Conservation (phyloP, 2,113 vertebrate species). For the Entelurus aequoreus region DNA sequence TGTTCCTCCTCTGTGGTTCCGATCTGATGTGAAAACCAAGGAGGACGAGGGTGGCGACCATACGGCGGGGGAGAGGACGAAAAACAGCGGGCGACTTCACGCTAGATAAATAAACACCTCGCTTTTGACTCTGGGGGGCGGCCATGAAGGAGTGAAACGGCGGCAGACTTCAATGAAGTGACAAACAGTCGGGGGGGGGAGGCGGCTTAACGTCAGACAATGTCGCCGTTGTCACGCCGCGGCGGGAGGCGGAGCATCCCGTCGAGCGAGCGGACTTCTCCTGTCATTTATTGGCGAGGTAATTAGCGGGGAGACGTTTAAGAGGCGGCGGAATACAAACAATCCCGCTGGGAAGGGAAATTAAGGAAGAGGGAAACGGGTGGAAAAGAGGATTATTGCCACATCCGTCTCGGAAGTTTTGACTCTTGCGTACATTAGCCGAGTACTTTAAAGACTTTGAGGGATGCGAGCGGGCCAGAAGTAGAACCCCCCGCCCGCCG, state of each 20-base stretch:
- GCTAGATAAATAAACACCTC: constrained; percentile 18
- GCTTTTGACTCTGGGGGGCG: not conserved
- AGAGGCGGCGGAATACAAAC: constrained; percentile 10
- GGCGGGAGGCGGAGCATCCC: constrained; percentile 31
- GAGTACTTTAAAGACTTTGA: too few relatives aligned
- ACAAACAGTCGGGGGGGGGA: constrained; percentile 20
- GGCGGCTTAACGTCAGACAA: constrained; percentile 54
- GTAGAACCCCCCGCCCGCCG: too few relatives aligned
- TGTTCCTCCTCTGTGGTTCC: too few relatives aligned
- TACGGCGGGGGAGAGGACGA: not conserved
- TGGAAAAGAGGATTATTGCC: constrained; percentile 3
- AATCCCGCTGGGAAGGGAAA: constrained; percentile 18
- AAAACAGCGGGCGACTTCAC: constrained; percentile 10
- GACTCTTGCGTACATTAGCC: too few relatives aligned
- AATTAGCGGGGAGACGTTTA: constrained; percentile 47
- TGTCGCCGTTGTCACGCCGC: constrained; percentile 25
- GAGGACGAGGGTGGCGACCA: too few relatives aligned
- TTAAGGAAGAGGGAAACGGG: not conserved
- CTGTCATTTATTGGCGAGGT: constrained; percentile 44
- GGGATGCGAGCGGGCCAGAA: too few relatives aligned
- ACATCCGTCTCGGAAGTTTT: too few relatives aligned
- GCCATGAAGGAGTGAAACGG: not conserved
- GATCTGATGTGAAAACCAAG: too few relatives aligned
- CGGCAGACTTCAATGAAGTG: constrained; percentile 36
- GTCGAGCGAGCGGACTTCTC: constrained; percentile 28